Base-by-base conservation (phyloP, 2,113 vertebrate genomes). In the Bubo scandiacus region DNA sequence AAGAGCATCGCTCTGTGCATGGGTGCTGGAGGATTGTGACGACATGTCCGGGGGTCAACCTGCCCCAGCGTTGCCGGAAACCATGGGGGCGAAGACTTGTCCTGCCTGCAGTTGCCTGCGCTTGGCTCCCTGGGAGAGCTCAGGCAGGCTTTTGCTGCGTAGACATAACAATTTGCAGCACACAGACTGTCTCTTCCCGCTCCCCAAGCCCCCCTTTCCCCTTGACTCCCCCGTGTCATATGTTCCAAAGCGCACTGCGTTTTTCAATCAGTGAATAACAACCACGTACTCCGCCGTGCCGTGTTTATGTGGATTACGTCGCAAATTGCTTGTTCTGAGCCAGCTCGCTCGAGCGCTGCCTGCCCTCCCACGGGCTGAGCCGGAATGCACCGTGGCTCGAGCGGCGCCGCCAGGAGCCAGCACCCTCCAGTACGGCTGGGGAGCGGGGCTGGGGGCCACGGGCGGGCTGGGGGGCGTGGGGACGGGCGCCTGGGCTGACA, bases 11-110 rank as follows among this genome's bases (percentile, higher is more conserved):
- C 47, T 27, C 38, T 15, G 0, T 5, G 0, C 32, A 2, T 19
- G 23, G 34, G 2, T 45, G n/a, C 51, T 4, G 11, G 5, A 38
- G 59, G 52, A 9, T 55, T 6, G 18, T 2, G 0, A 32, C 1
- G 4, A n/a, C 4, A 0, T 3, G 8, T 27, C 32, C 1, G 5
- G n/a, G 45, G 27, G 10, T 54, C 55, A n/a, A 0, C 26, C 12
- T 4, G 1, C 36, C 51, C 32, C 32, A 13, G 22, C 6, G 4
- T 0, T 23, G 49, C 86, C 51, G 83, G 32, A 23, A 74, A 12
- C 55, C 32, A 6, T 6, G 0, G 17, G 38, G 43, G 2, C 15
- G 3, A 61, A 40, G 47, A 0, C 81, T 59, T 1, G 52, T n/a
- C 77, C 68, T 72, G 79, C 84, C 77, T 9, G 59, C 90, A 43